These are phyloP conservation scores for Sylvilagus floridanus DNA, from an alignment of 2,797 vertebrate genomes.

Conservation along the genomic window DNA sequence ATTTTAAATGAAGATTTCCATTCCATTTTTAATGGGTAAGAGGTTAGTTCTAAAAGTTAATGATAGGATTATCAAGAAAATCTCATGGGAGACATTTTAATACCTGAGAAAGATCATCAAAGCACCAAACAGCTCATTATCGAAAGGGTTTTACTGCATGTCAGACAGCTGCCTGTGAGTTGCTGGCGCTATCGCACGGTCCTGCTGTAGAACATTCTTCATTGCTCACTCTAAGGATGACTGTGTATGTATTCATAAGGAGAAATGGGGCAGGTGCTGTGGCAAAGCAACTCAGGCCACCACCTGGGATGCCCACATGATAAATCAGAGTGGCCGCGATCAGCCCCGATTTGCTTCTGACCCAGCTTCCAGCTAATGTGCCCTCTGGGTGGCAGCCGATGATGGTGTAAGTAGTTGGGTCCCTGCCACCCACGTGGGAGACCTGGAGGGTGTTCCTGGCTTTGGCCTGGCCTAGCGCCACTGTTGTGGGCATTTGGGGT, in stretches of 20 bases:
- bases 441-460: too few relatives aligned
- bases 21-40: conserved; percentile 48
- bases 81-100: not conserved
- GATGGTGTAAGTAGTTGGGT: too few relatives aligned
- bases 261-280: too few relatives aligned
- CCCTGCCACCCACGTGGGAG: too few relatives aligned
- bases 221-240: not conserved
- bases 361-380: too few relatives aligned
- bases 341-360: too few relatives aligned
- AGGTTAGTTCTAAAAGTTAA: conserved; percentile 56
- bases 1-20: conserved; percentile 43
- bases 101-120: not conserved
- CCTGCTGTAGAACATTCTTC: not conserved
- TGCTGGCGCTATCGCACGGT: accelerated
- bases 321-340: too few relatives aligned
- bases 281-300: too few relatives aligned
- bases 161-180: not conserved
- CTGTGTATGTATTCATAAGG: not conserved
- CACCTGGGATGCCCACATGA: too few relatives aligned
- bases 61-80: not conserved
- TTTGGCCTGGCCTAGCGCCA: too few relatives aligned
- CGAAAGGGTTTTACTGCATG: not conserved
- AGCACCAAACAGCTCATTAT: not conserved
- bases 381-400: too few relatives aligned
- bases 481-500: too few relatives aligned